phyloP scores from a whole-genome alignment of 2,888 invertebrate genomes.

The Odontocolon sp. region DNA sequence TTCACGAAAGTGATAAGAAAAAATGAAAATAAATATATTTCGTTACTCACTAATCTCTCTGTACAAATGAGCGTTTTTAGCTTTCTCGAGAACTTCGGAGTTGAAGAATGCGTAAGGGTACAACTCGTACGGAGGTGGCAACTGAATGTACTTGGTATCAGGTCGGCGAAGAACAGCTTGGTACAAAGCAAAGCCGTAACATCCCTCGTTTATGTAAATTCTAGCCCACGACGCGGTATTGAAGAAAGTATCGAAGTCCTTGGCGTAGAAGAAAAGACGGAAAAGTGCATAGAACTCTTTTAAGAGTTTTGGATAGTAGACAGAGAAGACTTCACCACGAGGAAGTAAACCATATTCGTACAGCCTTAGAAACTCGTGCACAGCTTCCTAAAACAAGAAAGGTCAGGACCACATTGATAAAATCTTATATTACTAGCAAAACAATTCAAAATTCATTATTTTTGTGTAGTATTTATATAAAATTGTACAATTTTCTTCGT shows the following conservation, averaged over 20 bases:
- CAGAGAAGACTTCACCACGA: conserved; percentile 82
- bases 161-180: conserved; percentile 84
- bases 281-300: conserved; percentile 76
- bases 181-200: conserved; percentile 85
- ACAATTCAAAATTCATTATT: not conserved
- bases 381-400: conserved; percentile 69
- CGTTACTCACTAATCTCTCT: conserved; percentile 71
- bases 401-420: too few relatives aligned
- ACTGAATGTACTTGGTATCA: conserved; percentile 83
- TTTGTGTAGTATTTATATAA: not conserved
- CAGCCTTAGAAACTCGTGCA: conserved; percentile 75
- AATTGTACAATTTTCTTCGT: not conserved
- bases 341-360: conserved; percentile 81
- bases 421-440: not conserved
- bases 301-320: conserved; percentile 71
- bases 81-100: conserved; percentile 82
- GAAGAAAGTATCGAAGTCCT: conserved; percentile 79
- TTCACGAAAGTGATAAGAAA: not conserved
- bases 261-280: conserved; percentile 77
- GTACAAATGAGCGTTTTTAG: conserved; percentile 79
- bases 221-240: conserved; percentile 80
- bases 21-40: not conserved
- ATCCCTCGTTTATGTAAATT: conserved; percentile 79
- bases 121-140: conserved; percentile 87
- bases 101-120: conserved; percentile 86